phyloP scores from a whole-genome alignment of 2,113 vertebrate genomes.

The Marmota flaviventris region DNA sequence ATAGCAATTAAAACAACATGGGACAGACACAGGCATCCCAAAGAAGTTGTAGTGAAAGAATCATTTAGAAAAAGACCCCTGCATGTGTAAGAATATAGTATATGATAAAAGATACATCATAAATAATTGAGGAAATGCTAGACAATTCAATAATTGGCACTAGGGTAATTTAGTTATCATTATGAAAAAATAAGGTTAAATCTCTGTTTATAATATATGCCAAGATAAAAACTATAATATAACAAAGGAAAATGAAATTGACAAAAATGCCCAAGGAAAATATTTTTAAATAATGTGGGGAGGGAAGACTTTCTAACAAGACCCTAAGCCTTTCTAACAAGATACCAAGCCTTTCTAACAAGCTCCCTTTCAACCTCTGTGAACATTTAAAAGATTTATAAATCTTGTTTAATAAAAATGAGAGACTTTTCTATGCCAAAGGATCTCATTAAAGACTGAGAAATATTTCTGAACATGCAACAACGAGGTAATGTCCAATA shows the following conservation, averaged over 20 bases:
- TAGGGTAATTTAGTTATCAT: neutral
- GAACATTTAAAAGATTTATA: neutral
- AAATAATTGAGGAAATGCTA: neutral
- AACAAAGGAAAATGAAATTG: neutral
- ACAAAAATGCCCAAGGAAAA: neutral
- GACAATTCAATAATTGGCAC: neutral
- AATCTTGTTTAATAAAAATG: slow-evolving; percentile 21
- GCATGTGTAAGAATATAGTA: neutral
- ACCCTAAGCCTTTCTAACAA: neutral
- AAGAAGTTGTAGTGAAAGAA: neutral
- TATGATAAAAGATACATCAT: neutral
- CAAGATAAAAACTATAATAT: neutral
- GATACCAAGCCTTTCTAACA: neutral
- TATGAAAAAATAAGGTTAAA: neutral
- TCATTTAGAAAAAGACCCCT: neutral
- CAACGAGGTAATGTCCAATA: neutral
- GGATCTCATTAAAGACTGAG: neutral
- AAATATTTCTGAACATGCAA: slow-evolving; percentile 35
- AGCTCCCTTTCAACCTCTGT: neutral
- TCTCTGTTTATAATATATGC: neutral
- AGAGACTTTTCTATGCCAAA: neutral
- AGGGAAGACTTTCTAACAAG: neutral
- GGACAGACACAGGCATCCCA: neutral
- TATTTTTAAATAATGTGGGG: neutral
- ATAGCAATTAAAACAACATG: neutral